These are phyloP conservation scores for Lethenteron reissneri DNA, from an alignment of 2,113 vertebrate genomes.

Conservation along the genomic window DNA sequence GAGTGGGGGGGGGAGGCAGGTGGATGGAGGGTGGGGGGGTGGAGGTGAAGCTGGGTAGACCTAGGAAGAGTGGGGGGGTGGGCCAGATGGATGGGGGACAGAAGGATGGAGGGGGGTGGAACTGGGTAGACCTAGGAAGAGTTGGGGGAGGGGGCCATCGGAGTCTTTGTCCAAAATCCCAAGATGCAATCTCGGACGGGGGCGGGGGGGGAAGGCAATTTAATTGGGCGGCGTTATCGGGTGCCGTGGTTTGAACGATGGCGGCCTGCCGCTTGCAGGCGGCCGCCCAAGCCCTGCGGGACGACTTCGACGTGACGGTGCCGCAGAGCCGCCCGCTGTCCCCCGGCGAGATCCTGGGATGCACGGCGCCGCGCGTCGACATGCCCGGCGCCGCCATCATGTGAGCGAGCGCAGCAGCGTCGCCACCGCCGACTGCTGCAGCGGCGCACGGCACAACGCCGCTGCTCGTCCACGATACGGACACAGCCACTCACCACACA, in stretches of 20 bases:
- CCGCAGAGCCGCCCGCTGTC: slow-evolving; percentile 88
- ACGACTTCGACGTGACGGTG: slow-evolving; percentile 45
- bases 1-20: neutral
- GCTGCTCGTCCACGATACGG: too few relatives aligned
- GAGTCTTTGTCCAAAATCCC: too few relatives aligned
- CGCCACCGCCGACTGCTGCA: too few relatives aligned
- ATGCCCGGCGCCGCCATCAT: slow-evolving; percentile 45
- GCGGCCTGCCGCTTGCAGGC: slow-evolving; percentile 18
- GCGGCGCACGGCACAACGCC: too few relatives aligned
- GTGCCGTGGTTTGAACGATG: neutral
- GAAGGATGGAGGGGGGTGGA: neutral
- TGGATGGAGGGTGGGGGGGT: neutral
- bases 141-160: neutral
- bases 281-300: slow-evolving; percentile 30
- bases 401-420: slow-evolving; percentile 27
- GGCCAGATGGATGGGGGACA: neutral
- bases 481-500: too few relatives aligned
- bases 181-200: too few relatives aligned
- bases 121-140: neutral
- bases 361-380: slow-evolving; percentile 50
- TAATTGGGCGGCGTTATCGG: too few relatives aligned
- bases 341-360: slow-evolving; percentile 84
- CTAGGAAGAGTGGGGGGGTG: neutral
- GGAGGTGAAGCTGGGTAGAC: neutral
- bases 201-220: too few relatives aligned